Base-by-base conservation (phyloP, 2,113 vertebrate species). In the Symphodus melops region DNA sequence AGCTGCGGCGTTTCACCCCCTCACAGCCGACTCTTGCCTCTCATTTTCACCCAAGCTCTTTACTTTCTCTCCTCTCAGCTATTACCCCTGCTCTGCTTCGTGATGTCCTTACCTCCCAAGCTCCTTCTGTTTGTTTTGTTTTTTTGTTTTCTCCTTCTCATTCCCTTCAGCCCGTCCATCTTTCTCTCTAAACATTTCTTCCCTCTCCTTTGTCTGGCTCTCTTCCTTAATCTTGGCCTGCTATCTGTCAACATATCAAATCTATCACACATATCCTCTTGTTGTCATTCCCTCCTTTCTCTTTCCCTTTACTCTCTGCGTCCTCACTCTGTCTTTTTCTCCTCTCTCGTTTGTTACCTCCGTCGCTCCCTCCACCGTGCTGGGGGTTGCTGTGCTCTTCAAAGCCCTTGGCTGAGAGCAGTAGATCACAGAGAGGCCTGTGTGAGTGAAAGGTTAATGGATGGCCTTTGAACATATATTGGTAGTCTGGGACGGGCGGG, bases 391-490 rank as follows among this genome's bases (percentile, higher is more conserved):
- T 82, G 65, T 83, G 81, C 88, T 91, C 91, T 94, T 94, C 92
- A 94, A 94, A 94, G 93, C 73, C 84, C 74, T 78, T 88, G 86
- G 89, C 86, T 90, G 91, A 86, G 90, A 93, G 92, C 91, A 83
- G 88, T 86, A 91, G 92, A 93, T 94, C 92, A 94, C 92, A 94
- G 88, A 81, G 76, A 85, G 82, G 85, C 84, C 91, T 84, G 90
- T 86, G 86, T 79, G 85, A 92, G 92, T 84, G 84, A 93, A 94
- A 94, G 94, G 93, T 95, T 95, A 95, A 95, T 94, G 93, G 92
- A 93, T 91, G 92, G 88, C 92, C 92, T 94, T 94, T 94, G 91
- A 95, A 93, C 93, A 88, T 90, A 91, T 90, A 94, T 94, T 86
- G 90, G 79, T 86, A 86, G 78, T 82, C 60, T 78, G 79, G 78